phyloP scores from a whole-genome alignment of 2,888 invertebrate genomes.

The Drosophila colorata region DNA sequence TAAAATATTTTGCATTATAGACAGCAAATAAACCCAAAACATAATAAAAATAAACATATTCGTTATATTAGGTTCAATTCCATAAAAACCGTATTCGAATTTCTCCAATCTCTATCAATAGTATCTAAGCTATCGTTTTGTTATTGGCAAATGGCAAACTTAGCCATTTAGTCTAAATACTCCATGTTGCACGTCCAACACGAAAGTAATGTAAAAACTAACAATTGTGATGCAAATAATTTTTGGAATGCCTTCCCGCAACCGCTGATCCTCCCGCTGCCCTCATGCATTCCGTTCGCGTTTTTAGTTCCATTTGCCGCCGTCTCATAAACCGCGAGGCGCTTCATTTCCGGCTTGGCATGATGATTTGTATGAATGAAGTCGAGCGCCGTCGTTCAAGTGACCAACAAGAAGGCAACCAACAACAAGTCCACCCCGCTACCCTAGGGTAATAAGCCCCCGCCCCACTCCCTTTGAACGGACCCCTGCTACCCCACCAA shows the following conservation, averaged over 20 bases:
- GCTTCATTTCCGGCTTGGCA: conserved; percentile 74
- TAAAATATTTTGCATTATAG: background rate
- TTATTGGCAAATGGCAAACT: background rate
- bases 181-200: conserved; percentile 5
- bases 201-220: conserved; percentile 35
- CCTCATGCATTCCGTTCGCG: conserved; percentile 23
- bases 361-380: conserved; percentile 76
- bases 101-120: background rate
- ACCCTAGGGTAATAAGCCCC: background rate
- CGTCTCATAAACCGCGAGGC: conserved; percentile 64
- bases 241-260: conserved; percentile 30
- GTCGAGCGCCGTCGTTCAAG: conserved; percentile 57
- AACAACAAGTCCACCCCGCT: background rate
- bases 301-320: conserved; percentile 32
- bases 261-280: background rate
- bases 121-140: background rate
- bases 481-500: background rate
- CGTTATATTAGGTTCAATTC: no score
- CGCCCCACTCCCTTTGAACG: background rate
- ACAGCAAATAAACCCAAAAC: no score
- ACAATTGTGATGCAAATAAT: conserved; percentile 64
- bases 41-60: no score
- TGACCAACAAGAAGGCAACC: conserved; percentile 48
- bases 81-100: background rate
- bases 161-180: background rate